Percentiles rank a stretch among this genome's conserved stretches.
Conservation (phyloP, 2,888 invertebrate genomes). For the Drosophila emarginata region DNA sequence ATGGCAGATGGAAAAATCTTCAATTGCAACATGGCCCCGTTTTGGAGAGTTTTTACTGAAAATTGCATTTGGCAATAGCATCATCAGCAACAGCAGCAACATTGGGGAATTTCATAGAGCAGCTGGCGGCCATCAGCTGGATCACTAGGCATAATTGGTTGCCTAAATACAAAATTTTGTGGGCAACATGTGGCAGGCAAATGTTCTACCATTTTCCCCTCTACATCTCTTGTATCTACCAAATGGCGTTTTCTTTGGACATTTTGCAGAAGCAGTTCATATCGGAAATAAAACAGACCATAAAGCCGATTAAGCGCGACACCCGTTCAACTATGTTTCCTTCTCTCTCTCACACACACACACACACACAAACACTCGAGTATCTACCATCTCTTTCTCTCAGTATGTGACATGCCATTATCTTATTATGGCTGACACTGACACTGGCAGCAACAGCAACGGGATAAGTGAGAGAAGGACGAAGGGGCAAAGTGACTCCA, state of each 20-base stretch:
- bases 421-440: constrained; percentile 72
- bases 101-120: constrained; percentile 20
- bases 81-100: constrained; percentile 18
- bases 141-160: constrained; percentile 66
- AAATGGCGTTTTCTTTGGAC: constrained; percentile 15
- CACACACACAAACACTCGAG: neutral
- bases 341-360: constrained; percentile 18
- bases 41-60: constrained; percentile 42
- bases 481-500: constrained; percentile 1
- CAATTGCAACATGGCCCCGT: constrained; percentile 49
- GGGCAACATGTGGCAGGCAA: constrained; percentile 48
- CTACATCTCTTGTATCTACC: neutral
- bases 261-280: constrained; percentile 64
- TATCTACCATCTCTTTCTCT: constrained; percentile 18
- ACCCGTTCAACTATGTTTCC: constrained; percentile 64
- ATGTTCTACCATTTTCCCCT: constrained; percentile 24
- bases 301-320: constrained; percentile 76
- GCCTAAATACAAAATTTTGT: constrained; percentile 44
- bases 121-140: constrained; percentile 53
- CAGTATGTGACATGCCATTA: constrained; percentile 69
- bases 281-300: constrained; percentile 76
- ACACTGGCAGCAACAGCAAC: constrained; percentile 17
- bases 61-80: constrained; percentile 58
- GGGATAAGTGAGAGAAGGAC: constrained; percentile 9
- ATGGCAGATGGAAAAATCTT: constrained; percentile 68